Evolutionary conservation across 2,888 invertebrate species (phyloP).

Genomic region (Lymantria monacha): DNA sequence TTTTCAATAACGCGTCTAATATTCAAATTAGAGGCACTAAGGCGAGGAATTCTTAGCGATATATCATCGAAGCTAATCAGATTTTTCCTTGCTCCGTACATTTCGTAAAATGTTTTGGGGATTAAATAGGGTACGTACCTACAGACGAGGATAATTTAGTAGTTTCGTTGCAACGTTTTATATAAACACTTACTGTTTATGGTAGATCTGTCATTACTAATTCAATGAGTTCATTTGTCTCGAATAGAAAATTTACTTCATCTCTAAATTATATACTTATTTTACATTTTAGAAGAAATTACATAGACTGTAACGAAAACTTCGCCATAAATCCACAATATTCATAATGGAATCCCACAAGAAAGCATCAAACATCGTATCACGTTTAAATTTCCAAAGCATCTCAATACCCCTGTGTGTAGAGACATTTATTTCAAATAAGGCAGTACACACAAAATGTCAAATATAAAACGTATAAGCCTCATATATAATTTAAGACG

Average conservation of each 20-base stretch:
- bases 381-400: constrained; percentile 36
- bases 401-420: constrained; percentile 30
- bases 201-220: constrained; percentile 20
- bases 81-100: constrained; percentile 61
- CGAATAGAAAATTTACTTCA: neutral
- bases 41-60: constrained; percentile 71
- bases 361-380: constrained; percentile 27
- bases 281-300: neutral
- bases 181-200: constrained; percentile 31
- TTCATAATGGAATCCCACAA: constrained; percentile 16
- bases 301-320: neutral
- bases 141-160: constrained; percentile 45
- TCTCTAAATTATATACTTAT: neutral
- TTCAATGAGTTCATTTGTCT: constrained; percentile 1
- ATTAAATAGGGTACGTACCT: constrained; percentile 56
- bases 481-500: constrained; percentile 71
- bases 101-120: constrained; percentile 60
- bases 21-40: constrained; percentile 79
- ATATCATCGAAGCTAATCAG: constrained; percentile 79
- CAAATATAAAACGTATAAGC: constrained; percentile 49
- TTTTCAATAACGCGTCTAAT: constrained; percentile 82
- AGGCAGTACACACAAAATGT: constrained; percentile 22
- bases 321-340: neutral
- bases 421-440: constrained; percentile 39
- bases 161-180: constrained; percentile 44